Evolutionary conservation across 2,113 vertebrate genomes (phyloP).

Genomic region (Haplochromis vanheusdeni): DNA sequence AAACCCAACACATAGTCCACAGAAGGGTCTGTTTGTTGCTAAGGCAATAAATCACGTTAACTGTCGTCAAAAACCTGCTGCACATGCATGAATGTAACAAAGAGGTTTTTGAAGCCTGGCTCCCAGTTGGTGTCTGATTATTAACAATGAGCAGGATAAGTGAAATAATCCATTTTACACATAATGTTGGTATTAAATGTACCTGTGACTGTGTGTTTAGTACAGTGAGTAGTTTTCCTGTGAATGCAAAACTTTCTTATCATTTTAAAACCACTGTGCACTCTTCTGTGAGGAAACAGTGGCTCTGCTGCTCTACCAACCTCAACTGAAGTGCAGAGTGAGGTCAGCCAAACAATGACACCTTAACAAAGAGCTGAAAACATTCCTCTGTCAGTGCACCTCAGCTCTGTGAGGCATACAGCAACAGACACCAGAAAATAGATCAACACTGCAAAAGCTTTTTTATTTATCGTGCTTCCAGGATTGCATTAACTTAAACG

Average conservation of each 20-base stretch:
- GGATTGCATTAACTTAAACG: not conserved
- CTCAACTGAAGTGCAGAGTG: not conserved
- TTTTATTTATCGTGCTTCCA: not conserved
- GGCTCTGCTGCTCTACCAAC: not conserved
- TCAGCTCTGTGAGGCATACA: not conserved
- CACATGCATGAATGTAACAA: not conserved
- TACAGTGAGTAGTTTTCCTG: not conserved
- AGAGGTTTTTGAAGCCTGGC: not conserved
- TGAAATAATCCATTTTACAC: not conserved
- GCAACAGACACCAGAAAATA: not conserved
- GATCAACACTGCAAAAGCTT: not conserved
- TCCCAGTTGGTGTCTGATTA: not conserved
- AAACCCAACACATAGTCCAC: fast-evolving
- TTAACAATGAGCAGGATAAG: not conserved
- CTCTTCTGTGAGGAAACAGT: not conserved
- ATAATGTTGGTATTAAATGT: not conserved
- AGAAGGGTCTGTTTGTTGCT: not conserved
- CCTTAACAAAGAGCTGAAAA: not conserved
- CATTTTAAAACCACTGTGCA: not conserved
- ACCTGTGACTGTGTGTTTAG: not conserved
- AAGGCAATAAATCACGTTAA: not conserved
- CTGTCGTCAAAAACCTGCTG: not conserved
- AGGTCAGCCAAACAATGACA: not conserved
- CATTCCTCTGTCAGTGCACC: not conserved
- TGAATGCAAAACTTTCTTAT: not conserved